A percentile compares a stretch with the other conserved stretches of the same genome.
Evolutionary conservation across 2,888 invertebrate species (phyloP).

Genomic region (Diadegma fenestrale): DNA sequence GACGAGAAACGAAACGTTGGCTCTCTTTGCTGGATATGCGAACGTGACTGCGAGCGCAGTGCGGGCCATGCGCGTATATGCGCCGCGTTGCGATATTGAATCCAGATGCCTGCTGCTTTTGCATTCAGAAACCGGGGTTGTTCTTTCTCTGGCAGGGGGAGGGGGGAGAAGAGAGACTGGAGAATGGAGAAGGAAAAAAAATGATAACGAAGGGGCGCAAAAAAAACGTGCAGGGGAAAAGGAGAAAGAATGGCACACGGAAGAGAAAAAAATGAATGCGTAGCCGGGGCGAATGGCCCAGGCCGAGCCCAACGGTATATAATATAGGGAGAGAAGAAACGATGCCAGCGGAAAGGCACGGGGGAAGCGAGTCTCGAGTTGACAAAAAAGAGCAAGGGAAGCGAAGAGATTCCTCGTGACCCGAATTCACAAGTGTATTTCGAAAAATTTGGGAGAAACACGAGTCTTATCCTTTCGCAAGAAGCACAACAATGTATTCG

Average conservation of each 20-base stretch:
- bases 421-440: conserved; percentile 48
- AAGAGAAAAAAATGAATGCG: neutral
- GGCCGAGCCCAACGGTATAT: no score
- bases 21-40: conserved; percentile 7
- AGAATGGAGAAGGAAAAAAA: conserved; percentile 32
- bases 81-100: conserved; percentile 60
- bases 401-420: conserved; percentile 28
- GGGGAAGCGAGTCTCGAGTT: neutral
- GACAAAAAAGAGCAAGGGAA: neutral
- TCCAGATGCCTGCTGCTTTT: conserved; percentile 55
- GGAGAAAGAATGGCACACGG: neutral
- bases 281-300: neutral
- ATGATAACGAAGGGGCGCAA: neutral
- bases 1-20: conserved; percentile 44
- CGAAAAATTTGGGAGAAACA: conserved; percentile 15
- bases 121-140: conserved; percentile 64
- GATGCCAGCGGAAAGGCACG: neutral
- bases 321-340: neutral
- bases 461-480: neutral
- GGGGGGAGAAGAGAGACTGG: no score
- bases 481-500: neutral
- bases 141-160: conserved; percentile 41
- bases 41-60: conserved; percentile 57
- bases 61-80: conserved; percentile 3
- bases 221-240: neutral